Conservation (phyloP, 1,140 invertebrate genomes). For the Nixonia krombeini region DNA sequence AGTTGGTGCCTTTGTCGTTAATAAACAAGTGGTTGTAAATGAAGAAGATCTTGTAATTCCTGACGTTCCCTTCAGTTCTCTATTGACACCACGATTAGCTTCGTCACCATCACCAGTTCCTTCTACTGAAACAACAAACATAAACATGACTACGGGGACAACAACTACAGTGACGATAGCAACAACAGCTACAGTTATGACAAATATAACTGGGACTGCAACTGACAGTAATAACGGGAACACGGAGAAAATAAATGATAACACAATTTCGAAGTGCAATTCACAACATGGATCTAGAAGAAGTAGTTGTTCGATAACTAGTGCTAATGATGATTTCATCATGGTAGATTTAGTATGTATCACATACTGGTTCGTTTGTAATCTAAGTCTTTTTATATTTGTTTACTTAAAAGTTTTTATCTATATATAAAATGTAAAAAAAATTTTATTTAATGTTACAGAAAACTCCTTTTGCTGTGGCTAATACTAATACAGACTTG, state of each 20-base stretch:
- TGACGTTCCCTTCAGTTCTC: constrained; percentile 79
- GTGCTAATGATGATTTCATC: constrained; percentile 80
- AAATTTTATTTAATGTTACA: constrained; percentile 54
- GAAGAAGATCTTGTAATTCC: constrained; percentile 76
- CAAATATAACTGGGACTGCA: constrained; percentile 32
- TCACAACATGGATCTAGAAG: constrained; percentile 67
- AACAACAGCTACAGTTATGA: too few species aligned
- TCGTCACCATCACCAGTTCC: constrained; percentile 58
- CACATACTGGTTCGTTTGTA: not conserved
- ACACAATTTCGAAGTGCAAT: constrained; percentile 61
- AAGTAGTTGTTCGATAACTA: constrained; percentile 73
- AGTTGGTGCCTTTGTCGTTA: constrained; percentile 80
- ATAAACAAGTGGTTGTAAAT: constrained; percentile 69
- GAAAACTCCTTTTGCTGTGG: constrained; percentile 76
- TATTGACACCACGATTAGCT: constrained; percentile 70
- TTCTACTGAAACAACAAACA: constrained; percentile 33
- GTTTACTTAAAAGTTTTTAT: constrained; percentile 4
- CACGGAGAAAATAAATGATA: constrained; percentile 60
- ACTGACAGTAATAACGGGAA: constrained; percentile 71
- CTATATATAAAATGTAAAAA: too few species aligned
- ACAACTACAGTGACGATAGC: constrained; percentile 35
- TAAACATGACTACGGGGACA: constrained; percentile 23
- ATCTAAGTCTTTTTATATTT: too few species aligned
- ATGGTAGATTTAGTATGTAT: constrained; percentile 82
- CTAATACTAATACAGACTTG: constrained; percentile 77